These are phyloP conservation scores for Cephus sareptanus DNA, from an alignment of 2,888 invertebrate species.

Conservation along the genomic window DNA sequence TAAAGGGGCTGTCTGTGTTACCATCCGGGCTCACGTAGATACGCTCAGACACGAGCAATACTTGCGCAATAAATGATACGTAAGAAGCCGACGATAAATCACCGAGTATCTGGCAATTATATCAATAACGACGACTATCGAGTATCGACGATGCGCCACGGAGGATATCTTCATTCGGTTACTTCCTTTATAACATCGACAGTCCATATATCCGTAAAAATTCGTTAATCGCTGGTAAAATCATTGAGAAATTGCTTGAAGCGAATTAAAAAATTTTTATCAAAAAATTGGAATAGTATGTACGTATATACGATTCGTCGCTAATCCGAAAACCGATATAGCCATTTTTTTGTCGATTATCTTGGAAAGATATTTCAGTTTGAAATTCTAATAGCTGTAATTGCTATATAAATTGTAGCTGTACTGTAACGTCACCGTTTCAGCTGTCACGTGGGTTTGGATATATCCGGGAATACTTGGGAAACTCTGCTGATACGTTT, in stretches of 20 bases:
- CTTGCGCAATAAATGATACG: conserved; percentile 28
- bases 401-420: neutral
- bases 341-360: neutral
- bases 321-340: neutral
- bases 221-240: neutral
- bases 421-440: neutral
- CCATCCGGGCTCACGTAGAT: conserved; percentile 11
- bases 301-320: neutral
- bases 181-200: neutral
- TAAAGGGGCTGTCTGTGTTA: conserved; percentile 33
- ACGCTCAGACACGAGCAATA: conserved; percentile 12
- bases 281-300: neutral
- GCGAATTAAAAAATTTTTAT: neutral
- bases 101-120: conserved; percentile 55
- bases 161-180: conserved; percentile 17
- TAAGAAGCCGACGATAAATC: conserved; percentile 47
- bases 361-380: neutral
- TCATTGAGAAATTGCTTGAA: neutral
- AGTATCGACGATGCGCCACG: conserved; percentile 45
- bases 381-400: neutral
- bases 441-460: neutral
- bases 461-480: neutral
- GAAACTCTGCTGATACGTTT: neutral
- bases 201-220: neutral
- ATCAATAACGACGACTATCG: conserved; percentile 55